Conservation (phyloP, 2,797 vertebrate species). For the Echeneis naucrates region DNA sequence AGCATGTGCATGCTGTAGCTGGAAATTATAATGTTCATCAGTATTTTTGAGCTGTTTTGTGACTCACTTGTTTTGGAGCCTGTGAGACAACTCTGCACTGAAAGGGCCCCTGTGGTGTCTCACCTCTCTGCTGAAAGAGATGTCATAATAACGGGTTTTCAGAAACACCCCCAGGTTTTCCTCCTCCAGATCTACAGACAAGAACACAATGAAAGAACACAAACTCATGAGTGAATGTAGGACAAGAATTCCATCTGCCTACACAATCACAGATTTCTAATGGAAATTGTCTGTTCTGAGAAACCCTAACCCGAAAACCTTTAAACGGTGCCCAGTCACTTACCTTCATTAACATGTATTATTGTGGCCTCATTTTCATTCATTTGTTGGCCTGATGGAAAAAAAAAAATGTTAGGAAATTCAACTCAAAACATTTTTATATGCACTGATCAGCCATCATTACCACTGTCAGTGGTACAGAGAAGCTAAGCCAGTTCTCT, state of each 20-base stretch:
- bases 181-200: conserved; percentile 15
- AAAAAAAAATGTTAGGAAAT: conserved; percentile 9
- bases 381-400: conserved; percentile 14
- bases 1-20: neutral
- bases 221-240: neutral
- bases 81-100: conserved; percentile 27
- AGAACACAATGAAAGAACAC: neutral
- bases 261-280: neutral
- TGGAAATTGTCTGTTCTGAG: neutral
- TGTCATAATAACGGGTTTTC: conserved; percentile 35
- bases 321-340: no score
- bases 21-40: neutral
- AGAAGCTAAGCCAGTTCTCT: neutral
- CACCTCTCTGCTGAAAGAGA: neutral
- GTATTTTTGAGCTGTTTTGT: no score
- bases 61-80: conserved; percentile 68
- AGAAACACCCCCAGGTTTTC: conserved; percentile 49
- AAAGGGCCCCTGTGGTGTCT: neutral
- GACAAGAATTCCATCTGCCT: neutral
- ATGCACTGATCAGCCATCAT: neutral
- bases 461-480: neutral
- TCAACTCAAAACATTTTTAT: neutral
- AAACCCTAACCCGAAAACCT: no score
- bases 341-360: conserved; percentile 35
- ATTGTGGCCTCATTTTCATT: conserved; percentile 10